These are phyloP conservation scores for Andrena praecox DNA, from an alignment of 2,888 invertebrate genomes.

Conservation along the genomic window DNA sequence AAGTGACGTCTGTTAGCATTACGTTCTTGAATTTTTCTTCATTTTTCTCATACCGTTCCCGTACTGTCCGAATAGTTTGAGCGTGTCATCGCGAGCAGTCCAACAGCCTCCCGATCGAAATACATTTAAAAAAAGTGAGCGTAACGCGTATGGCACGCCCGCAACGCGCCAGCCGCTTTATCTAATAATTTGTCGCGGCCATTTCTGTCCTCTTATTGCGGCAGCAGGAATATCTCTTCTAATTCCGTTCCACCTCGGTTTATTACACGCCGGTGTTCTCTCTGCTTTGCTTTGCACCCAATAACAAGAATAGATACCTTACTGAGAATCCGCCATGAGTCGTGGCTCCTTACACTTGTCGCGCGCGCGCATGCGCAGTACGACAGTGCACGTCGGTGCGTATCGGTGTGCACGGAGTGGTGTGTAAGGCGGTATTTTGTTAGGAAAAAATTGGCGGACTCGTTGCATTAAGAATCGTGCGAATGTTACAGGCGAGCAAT, in stretches of 20 bases:
- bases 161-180: conserved; percentile 3
- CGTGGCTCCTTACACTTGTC: conserved; percentile 49
- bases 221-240: conserved; percentile 51
- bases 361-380: conserved; percentile 57
- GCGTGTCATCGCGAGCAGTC: conserved; percentile 21
- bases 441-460: conserved; percentile 67
- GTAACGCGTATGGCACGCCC: conserved; percentile 11
- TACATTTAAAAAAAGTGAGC: conserved; percentile 37
- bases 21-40: conserved; percentile 5
- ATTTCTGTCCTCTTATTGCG: conserved; percentile 42
- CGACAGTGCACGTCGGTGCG: conserved; percentile 64
- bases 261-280: conserved; percentile 31
- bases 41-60: not conserved
- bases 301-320: conserved; percentile 55
- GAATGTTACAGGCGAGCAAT: conserved; percentile 50
- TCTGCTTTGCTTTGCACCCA: conserved; percentile 15
- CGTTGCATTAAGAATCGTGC: conserved; percentile 64
- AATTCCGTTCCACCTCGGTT: conserved; percentile 52
- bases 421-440: conserved; percentile 68
- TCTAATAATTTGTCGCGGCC: conserved; percentile 46
- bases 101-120: conserved; percentile 3
- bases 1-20: not conserved
- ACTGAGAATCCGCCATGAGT: conserved; percentile 64
- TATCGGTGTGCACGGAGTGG: conserved; percentile 62
- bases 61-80: conserved; percentile 16